These are phyloP conservation scores for Sebastes reedi DNA, from an alignment of 2,797 vertebrate species.

Conservation along the genomic window DNA sequence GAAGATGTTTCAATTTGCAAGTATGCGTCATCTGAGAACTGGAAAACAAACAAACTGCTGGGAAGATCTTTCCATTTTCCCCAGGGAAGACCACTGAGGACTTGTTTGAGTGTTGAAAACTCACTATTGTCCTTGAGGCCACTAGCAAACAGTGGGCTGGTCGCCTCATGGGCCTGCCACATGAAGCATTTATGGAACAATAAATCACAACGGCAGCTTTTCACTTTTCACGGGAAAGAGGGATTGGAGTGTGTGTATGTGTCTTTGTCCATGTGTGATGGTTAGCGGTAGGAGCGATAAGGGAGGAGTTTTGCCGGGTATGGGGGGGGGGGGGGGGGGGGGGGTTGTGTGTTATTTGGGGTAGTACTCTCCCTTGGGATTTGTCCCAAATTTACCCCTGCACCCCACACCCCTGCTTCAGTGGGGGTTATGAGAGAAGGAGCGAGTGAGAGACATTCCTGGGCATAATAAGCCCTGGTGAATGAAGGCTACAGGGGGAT, in stretches of 20 bases:
- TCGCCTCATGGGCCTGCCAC: slow-evolving; percentile 63
- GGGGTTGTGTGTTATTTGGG: slow-evolving; percentile 53
- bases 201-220: slow-evolving; percentile 78
- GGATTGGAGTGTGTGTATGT: slow-evolving; percentile 24
- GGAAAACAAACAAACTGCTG: slow-evolving; percentile 20
- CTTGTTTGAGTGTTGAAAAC: slow-evolving; percentile 67
- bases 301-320: slow-evolving; percentile 44
- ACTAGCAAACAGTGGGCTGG: slow-evolving; percentile 73
- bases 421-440: slow-evolving; percentile 69
- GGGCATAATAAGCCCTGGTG: slow-evolving; percentile 77
- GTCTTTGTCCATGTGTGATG: slow-evolving; percentile 42
- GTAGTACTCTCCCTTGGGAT: slow-evolving; percentile 66
- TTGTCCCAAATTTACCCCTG: slow-evolving; percentile 75
- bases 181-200: slow-evolving; percentile 82
- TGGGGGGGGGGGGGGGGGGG: slow-evolving; percentile 2
- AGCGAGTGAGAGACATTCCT: slow-evolving; percentile 76
- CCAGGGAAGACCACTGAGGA: slow-evolving; percentile 44
- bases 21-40: slow-evolving; percentile 17
- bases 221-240: slow-evolving; percentile 60
- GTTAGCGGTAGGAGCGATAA: slow-evolving; percentile 39
- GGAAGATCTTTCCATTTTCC: slow-evolving; percentile 44
- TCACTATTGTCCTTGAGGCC: slow-evolving; percentile 75
- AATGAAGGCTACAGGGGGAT: slow-evolving; percentile 78
- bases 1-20: slow-evolving; percentile 14
- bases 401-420: slow-evolving; percentile 69